Evolutionary conservation across 2,888 invertebrate genomes (phyloP).

Genomic region (Drosophila fungiperda): DNA sequence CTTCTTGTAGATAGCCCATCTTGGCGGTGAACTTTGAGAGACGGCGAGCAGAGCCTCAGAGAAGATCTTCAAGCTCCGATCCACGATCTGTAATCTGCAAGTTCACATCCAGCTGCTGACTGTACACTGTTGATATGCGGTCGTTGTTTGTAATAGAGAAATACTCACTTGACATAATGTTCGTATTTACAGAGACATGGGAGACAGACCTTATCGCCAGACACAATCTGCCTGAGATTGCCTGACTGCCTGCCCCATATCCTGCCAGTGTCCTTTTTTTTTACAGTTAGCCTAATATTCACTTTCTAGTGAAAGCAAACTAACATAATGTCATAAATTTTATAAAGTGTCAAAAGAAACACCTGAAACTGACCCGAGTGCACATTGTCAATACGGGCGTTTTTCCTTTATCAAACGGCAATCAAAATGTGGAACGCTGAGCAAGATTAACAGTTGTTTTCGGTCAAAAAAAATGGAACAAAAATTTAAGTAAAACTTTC

Average conservation of each 20-base stretch:
- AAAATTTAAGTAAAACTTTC: neutral
- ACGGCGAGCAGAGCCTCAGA: constrained; percentile 18
- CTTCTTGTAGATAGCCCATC: constrained; percentile 66
- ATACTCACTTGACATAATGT: constrained; percentile 61
- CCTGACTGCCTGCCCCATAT: constrained; percentile 21
- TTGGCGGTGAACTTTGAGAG: constrained; percentile 43
- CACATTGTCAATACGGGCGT: constrained; percentile 43
- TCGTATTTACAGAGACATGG: constrained; percentile 38
- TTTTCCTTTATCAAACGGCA: constrained; percentile 33
- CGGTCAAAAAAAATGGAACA: neutral
- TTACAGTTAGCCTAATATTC: constrained; percentile 67
- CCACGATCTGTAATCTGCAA: constrained; percentile 14
- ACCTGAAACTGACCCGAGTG: constrained; percentile 53
- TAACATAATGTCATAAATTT: constrained; percentile 81
- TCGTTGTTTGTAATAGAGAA: constrained; percentile 69
- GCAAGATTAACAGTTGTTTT: constrained; percentile 22
- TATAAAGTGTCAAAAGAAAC: constrained; percentile 82
- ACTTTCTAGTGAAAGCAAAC: constrained; percentile 66
- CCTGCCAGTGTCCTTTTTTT: constrained; percentile 41
- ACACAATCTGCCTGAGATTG: constrained; percentile 35
- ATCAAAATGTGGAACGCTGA: constrained; percentile 31
- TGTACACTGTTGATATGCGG: constrained; percentile 22
- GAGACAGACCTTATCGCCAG: constrained; percentile 50
- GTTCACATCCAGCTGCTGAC: constrained; percentile 26
- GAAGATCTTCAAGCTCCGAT: constrained; percentile 21